Conservation (phyloP, 2,888 invertebrate genomes). For the Oligia latruncula region DNA sequence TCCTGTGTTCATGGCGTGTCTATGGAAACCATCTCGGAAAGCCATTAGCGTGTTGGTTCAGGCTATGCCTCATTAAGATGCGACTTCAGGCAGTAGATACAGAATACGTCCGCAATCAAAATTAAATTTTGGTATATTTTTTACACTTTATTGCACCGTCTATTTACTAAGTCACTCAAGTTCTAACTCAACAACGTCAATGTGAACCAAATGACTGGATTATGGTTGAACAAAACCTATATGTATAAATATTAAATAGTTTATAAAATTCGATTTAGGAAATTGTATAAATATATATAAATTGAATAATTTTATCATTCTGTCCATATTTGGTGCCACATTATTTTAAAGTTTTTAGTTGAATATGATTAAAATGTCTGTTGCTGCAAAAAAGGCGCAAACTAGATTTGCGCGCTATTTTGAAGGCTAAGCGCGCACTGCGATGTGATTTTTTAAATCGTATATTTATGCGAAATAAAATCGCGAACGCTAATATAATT, state of each 20-base stretch:
- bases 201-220: slow-evolving; percentile 2
- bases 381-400: slow-evolving; percentile 12
- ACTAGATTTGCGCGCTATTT: slow-evolving; percentile 11
- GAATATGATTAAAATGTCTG: slow-evolving; percentile 1
- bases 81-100: neutral
- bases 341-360: slow-evolving; percentile 30
- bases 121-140: neutral
- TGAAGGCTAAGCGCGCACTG: neutral
- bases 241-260: slow-evolving; percentile 35
- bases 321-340: slow-evolving; percentile 42
- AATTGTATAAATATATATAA: slow-evolving; percentile 21
- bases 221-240: slow-evolving; percentile 4
- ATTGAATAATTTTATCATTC: slow-evolving; percentile 17
- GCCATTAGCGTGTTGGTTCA: neutral
- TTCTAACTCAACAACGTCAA: slow-evolving; percentile 7
- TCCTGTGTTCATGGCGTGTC: neutral
- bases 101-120: slow-evolving; percentile 2
- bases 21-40: neutral
- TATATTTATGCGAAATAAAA: neutral
- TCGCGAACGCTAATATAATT: neutral
- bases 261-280: slow-evolving; percentile 24
- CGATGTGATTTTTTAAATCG: neutral
- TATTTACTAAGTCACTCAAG: neutral
- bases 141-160: neutral
- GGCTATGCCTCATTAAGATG: neutral